Conservation (phyloP, 1,140 invertebrate genomes). For the Triops cancriformis region DNA sequence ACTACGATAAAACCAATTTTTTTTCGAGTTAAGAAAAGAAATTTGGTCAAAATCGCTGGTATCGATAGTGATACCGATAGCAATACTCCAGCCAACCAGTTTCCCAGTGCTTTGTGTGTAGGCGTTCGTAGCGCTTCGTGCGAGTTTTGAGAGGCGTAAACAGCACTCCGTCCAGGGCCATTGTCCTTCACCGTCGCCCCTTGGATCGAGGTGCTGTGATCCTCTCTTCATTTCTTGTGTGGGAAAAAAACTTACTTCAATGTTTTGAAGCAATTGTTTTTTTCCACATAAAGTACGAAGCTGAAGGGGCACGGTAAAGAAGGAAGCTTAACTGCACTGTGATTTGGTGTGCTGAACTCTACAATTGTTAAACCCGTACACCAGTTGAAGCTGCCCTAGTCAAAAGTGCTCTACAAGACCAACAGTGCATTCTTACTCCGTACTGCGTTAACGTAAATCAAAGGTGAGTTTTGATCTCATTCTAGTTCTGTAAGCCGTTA, state of each 20-base stretch:
- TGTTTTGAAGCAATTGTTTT: neutral
- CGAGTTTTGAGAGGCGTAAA: neutral
- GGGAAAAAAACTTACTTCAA: neutral
- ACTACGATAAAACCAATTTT: too few species aligned
- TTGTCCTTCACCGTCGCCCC: conserved; percentile 8
- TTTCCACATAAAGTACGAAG: neutral
- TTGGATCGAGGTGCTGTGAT: neutral
- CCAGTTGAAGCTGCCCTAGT: neutral
- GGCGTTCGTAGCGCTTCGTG: neutral
- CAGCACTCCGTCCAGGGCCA: neutral
- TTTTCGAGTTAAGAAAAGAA: neutral
- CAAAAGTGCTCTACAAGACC: neutral
- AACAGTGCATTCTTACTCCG: neutral
- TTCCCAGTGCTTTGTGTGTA: neutral
- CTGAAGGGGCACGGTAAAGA: neutral
- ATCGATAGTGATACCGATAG: neutral
- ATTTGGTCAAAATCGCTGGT: neutral
- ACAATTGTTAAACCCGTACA: neutral
- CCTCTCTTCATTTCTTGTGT: neutral
- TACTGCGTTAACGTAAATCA: neutral
- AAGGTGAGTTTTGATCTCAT: neutral
- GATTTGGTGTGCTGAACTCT: neutral
- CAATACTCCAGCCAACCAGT: neutral
- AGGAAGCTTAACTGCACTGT: neutral
- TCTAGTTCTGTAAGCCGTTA: neutral